These are phyloP conservation scores for Talpa occidentalis DNA, from an alignment of 2,113 vertebrate species.

Conservation along the genomic window DNA sequence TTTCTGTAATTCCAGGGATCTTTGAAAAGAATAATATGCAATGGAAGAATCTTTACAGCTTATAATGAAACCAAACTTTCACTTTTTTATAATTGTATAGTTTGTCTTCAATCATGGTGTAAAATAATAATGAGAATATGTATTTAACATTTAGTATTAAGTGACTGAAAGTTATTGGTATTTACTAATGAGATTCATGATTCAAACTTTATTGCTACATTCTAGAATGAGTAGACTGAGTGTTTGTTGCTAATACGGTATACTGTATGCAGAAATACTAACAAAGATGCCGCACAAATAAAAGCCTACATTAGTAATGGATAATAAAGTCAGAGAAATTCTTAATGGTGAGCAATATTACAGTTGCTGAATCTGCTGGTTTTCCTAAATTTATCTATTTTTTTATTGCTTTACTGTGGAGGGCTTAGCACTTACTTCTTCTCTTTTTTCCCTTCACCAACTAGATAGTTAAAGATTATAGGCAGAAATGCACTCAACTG, in stretches of 20 bases:
- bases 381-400: conserved; percentile 8
- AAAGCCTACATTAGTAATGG: conserved; percentile 43
- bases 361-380: conserved; percentile 36
- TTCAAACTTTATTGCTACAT: conserved; percentile 54
- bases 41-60: neutral
- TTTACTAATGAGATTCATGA: conserved; percentile 52
- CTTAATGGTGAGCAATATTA: conserved; percentile 37
- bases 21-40: conserved; percentile 23
- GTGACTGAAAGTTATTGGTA: conserved; percentile 32
- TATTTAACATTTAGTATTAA: conserved; percentile 58
- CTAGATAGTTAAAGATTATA: conserved; percentile 9
- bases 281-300: conserved; percentile 37
- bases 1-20: conserved; percentile 29
- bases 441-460: conserved; percentile 30
- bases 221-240: neutral
- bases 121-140: conserved; percentile 35
- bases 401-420: neutral
- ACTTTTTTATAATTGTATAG: neutral
- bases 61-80: conserved; percentile 11
- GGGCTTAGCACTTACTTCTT: neutral
- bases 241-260: neutral
- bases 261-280: neutral
- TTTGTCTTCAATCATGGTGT: conserved; percentile 26
- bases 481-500: neutral
- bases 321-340: conserved; percentile 56